A percentile compares a stretch with the other conserved stretches of the same genome.
Evolutionary conservation across 2,797 vertebrate species (phyloP).

Genomic region (Vultur gryphus): DNA sequence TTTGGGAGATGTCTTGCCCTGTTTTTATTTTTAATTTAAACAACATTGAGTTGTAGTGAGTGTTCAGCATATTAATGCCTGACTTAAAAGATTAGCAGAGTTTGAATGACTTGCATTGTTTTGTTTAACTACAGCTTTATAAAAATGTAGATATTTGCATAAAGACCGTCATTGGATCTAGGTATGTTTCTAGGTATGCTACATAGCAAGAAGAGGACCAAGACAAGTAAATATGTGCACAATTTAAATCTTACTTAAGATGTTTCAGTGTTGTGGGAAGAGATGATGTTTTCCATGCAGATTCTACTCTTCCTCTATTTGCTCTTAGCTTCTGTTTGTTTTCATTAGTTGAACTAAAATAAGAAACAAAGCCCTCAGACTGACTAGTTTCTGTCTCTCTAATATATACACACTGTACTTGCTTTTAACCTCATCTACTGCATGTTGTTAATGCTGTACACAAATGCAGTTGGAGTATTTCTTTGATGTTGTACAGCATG

Average conservation of each 20-base stretch:
- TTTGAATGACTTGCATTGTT: conserved; percentile 14
- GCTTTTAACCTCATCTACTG: conserved; percentile 46
- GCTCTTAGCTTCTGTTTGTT: conserved; percentile 38
- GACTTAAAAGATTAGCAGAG: conserved; percentile 18
- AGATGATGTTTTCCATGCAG: background rate
- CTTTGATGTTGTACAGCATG: conserved; percentile 59
- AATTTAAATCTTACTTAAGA: background rate
- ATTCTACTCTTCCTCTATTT: conserved; percentile 31
- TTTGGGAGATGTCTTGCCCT: background rate
- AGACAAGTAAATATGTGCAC: conserved; percentile 20
- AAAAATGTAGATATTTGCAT: conserved; percentile 30
- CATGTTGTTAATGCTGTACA: conserved; percentile 58
- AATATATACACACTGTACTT: conserved; percentile 23
- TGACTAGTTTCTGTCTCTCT: conserved; percentile 25
- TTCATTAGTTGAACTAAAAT: conserved; percentile 13
- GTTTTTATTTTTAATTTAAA: conserved; percentile 8
- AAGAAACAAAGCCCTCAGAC: conserved; percentile 44
- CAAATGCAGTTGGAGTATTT: conserved; percentile 47
- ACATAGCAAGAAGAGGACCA: conserved; percentile 40
- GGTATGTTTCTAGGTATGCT: background rate
- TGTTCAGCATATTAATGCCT: conserved; percentile 19
- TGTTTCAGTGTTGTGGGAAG: conserved; percentile 12
- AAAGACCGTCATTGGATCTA: background rate
- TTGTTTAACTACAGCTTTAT: background rate
- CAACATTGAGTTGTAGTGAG: background rate